Base-by-base conservation (phyloP, 1,140 invertebrate species). In the Apocrypta bakeri region DNA sequence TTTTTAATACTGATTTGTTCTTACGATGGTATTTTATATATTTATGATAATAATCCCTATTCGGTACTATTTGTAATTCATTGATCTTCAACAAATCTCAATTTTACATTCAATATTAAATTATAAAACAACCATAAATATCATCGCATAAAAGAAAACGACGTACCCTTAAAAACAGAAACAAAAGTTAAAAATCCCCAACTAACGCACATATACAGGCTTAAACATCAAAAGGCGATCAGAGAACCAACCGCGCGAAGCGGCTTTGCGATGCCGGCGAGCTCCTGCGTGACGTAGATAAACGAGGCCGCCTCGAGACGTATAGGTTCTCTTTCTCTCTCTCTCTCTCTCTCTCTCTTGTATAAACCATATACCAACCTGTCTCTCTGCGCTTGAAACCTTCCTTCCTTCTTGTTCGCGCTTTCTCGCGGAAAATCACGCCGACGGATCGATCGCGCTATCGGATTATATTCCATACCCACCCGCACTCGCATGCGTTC, bases 391-490 rank as follows among this genome's bases (percentile, higher is more conserved):
- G 33, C 33, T 9, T 37, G 33, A 2, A 37, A 9, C 33, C 33
- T 56, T n/a, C 48, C 21, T 56, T 56, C 48, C 48, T 56, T 21
- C 48, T n/a, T 17, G 21, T n/a, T n/a, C 2, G 48, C 48, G 21
- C 21, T 56, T 56, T 56, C 48, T 56, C 48, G 48, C 48, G 48
- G 48, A 56, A 56, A 56, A 56, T n/a, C 21, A 21, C 48, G 48
- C 68, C 68, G 29, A 14, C 40, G 27, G 37, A 74, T 74, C 40
- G 72, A 76, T 76, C 56, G 74, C 56, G 29, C 31, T 48, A 76
- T 74, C 40, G 72, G 72, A 74, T 74, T 74, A 48, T 74, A 31
- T 56, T 21, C 48, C 4, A n/a, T 56, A 56, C 48, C 48, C 48
- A n/a, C 48, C 48, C 48, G 1, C 17, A n/a, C 9, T 73, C 37